Evolutionary conservation across 2,113 vertebrate species (phyloP).

Genomic region (Brachyhypopomus occidentalis): DNA sequence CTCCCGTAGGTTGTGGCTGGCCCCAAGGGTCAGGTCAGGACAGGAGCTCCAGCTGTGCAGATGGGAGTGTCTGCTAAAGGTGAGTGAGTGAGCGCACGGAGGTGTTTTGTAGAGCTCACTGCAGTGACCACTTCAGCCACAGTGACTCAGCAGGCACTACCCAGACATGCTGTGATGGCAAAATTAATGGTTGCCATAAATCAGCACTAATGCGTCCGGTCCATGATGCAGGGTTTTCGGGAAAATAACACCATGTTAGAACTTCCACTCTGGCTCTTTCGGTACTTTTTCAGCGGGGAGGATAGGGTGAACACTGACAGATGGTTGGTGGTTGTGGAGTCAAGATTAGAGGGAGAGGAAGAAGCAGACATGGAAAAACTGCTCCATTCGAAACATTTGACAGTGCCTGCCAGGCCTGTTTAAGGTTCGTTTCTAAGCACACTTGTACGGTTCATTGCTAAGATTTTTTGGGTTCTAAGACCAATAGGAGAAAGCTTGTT

Average conservation of each 20-base stretch:
- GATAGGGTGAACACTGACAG: neutral
- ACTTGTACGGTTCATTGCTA: too few relatives aligned
- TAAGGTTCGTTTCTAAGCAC: too few relatives aligned
- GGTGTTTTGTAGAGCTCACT: constrained; percentile 25
- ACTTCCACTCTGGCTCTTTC: neutral
- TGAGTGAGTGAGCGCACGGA: constrained; percentile 4
- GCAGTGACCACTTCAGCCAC: constrained; percentile 37
- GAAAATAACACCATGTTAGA: constrained; percentile 37
- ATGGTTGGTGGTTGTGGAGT: neutral
- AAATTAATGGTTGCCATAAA: constrained; percentile 59
- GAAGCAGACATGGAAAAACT: neutral
- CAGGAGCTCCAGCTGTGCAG: constrained; percentile 15
- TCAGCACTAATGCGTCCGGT: constrained; percentile 33
- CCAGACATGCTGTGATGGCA: constrained; percentile 48
- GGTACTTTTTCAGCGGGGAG: neutral
- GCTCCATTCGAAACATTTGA: too few relatives aligned
- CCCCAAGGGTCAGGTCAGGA: constrained; percentile 47
- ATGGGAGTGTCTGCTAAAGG: neutral
- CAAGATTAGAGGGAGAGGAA: neutral
- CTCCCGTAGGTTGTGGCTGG: neutral
- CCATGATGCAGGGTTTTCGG: neutral
- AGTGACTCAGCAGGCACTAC: constrained; percentile 66
- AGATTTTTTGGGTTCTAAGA: too few relatives aligned
- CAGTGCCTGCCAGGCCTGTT: too few relatives aligned
- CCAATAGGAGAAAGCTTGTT: too few relatives aligned